Base-by-base conservation (phyloP, 1,140 invertebrate species). In the Hylaeus volcanicus region DNA sequence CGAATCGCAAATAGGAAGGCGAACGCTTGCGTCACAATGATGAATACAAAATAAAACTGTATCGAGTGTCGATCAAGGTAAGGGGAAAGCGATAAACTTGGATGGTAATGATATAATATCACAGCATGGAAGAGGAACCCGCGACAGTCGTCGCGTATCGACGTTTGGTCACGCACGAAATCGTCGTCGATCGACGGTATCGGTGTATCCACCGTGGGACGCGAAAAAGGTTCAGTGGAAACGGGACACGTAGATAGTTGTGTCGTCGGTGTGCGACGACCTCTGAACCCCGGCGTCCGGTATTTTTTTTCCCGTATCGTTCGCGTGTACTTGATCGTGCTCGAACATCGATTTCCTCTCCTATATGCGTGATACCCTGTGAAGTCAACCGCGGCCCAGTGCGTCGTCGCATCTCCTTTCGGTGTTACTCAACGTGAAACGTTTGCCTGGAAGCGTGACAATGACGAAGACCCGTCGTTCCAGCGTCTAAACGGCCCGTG, bases 281-380 rank as follows among this genome's bases (percentile, higher is more conserved):
- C 91, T 88, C 87, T 90, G 91, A 91, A 91, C 90, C 80, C 79
- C 70, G 74, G 86, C 88, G 86, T 90, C 86, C 88, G 88, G 87
- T 82, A 26, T 81, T 80, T 78, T 56, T 68, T 74, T 43, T 65
- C 41, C 37, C 14, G 45, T 72, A 63, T 70, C 51, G 74, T 56
- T 64, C 37, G 37, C 56, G 81, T 15, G 58, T 39, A 73, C 14
- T 37, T 26, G 15, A 6, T 39, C 12, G 55, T 55, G 15, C 8
- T 69, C 70, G 48, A 26, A 8, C 26, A 68, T 3, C 48, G 61
- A 79, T 79, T 74, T 79, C 77, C 71, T 79, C 71, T 79, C 70
- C 70, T 79, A 61, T 14, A 51, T 5, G 53, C 58, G 68, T 39
- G 64, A 39, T 66, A 70, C 45, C 48, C 58, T 48, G 68, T 15